phyloP scores from a whole-genome alignment of 1,140 invertebrate species.

The Vollenhovia emeryi region DNA sequence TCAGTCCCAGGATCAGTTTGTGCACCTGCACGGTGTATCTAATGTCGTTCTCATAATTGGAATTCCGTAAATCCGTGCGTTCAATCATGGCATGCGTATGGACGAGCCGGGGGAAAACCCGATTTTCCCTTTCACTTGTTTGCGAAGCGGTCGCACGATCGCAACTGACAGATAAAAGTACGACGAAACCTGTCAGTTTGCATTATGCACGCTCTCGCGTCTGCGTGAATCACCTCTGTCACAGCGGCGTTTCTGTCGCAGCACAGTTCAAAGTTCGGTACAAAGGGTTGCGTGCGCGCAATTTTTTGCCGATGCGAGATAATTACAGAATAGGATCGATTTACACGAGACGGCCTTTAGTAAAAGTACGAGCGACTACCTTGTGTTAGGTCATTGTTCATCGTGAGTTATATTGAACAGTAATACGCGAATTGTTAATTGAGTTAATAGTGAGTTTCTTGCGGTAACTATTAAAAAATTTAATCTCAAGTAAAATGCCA shows the following conservation, averaged over 20 bases:
- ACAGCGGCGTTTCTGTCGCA: background rate
- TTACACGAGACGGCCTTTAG: background rate
- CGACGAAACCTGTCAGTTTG: background rate
- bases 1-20: slow-evolving; percentile 17
- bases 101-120: background rate
- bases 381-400: background rate
- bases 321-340: slow-evolving; percentile 22
- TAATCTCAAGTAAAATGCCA: background rate
- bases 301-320: background rate
- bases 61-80: background rate
- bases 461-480: background rate
- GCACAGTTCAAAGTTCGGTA: background rate
- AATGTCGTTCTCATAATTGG: slow-evolving; percentile 1
- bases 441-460: background rate
- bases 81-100: background rate
- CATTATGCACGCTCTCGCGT: slow-evolving; percentile 2
- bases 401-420: background rate
- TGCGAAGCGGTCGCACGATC: background rate
- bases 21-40: slow-evolving; percentile 39
- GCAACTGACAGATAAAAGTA: slow-evolving; percentile 5
- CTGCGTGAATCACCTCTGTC: slow-evolving; percentile 10
- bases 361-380: background rate
- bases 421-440: background rate
- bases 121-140: background rate
- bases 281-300: background rate